These are phyloP conservation scores for Dicrostonyx torquatus DNA, from an alignment of 2,797 vertebrate genomes.

Conservation along the genomic window DNA sequence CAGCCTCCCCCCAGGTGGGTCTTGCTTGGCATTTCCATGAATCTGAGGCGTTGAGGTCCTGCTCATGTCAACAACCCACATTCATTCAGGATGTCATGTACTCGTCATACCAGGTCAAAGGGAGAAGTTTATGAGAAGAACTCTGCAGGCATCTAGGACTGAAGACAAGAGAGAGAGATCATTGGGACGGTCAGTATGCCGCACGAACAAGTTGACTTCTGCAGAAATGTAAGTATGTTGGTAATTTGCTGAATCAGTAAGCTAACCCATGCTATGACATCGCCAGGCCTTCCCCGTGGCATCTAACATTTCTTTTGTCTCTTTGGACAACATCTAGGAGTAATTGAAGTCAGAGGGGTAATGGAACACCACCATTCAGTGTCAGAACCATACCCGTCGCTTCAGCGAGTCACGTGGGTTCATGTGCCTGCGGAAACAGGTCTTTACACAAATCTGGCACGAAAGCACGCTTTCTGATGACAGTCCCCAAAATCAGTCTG, in stretches of 20 bases:
- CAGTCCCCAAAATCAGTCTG: neutral
- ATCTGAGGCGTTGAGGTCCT: neutral
- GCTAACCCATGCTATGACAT: neutral
- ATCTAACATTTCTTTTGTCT: neutral
- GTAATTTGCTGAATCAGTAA: slow-evolving; percentile 20
- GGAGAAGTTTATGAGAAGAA: neutral
- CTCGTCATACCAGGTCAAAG: neutral
- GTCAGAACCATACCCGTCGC: neutral
- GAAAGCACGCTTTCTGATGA: neutral
- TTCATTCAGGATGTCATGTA: neutral
- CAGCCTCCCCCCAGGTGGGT: too few species aligned
- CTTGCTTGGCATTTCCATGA: neutral
- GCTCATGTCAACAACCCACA: neutral
- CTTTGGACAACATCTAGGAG: neutral
- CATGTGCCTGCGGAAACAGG: neutral
- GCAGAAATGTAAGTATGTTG: neutral
- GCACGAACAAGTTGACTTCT: neutral
- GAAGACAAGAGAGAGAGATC: neutral
- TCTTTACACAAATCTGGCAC: neutral
- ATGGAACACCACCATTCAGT: neutral
- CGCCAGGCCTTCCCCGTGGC: neutral
- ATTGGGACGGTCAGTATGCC: neutral
- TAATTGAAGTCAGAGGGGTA: neutral
- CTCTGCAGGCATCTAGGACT: neutral
- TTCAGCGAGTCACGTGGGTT: neutral